Conservation (phyloP, 1,140 invertebrate genomes). For the Sminthurides bifidus region DNA sequence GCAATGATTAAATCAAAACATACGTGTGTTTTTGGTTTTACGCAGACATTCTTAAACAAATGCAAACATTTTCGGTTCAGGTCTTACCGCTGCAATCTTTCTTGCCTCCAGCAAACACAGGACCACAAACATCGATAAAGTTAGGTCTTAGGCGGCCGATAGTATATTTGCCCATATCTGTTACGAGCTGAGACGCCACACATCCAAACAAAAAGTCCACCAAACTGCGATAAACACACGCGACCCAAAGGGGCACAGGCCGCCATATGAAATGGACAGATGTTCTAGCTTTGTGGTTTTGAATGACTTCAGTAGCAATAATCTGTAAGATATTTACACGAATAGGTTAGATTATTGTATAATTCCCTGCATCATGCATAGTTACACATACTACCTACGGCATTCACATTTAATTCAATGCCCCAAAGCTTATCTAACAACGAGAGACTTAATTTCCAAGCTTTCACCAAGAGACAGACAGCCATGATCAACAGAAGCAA, state of each 20-base stretch:
- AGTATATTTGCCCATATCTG: conserved; percentile 82
- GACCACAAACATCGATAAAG: conserved; percentile 58
- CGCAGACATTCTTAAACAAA: too few relatives aligned
- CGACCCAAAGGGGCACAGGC: conserved; percentile 54
- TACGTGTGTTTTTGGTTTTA: too few relatives aligned
- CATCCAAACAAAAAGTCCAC: conserved; percentile 74
- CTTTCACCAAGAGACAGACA: too few relatives aligned
- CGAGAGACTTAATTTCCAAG: too few relatives aligned
- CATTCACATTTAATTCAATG: too few relatives aligned
- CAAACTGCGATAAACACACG: conserved; percentile 55
- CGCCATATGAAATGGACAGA: conserved; percentile 42
- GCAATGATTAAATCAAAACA: too few relatives aligned
- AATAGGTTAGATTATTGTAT: too few relatives aligned
- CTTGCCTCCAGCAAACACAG: conserved; percentile 25
- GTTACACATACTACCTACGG: too few relatives aligned
- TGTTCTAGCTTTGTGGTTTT: conserved; percentile 39
- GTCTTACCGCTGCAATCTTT: neutral
- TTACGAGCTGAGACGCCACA: conserved; percentile 65
- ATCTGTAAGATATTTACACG: conserved; percentile 50
- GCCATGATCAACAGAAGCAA: too few relatives aligned
- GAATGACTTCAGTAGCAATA: conserved; percentile 47
- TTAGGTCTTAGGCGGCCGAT: conserved; percentile 84
- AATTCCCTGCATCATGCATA: too few relatives aligned
- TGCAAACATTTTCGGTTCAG: too few relatives aligned
- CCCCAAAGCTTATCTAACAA: too few relatives aligned